Evolutionary conservation across 2,797 vertebrate species (phyloP), one percentile per base, ranked within the genome.

Genomic region (Erethizon dorsatum): DNA sequence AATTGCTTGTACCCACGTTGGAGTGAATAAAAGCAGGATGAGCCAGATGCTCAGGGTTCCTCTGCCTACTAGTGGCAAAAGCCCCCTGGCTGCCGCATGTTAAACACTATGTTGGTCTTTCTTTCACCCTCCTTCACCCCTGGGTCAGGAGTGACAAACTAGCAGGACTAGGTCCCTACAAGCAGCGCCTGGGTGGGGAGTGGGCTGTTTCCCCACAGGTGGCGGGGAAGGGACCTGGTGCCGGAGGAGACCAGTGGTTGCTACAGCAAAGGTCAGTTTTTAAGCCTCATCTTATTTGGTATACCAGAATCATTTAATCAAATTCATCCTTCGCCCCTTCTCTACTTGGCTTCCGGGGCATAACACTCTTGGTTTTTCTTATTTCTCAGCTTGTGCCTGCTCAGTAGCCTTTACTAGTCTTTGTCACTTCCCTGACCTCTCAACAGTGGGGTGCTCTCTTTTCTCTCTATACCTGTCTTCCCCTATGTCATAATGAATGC

Each of bases 221-320:
- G 33, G 65, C 37, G 37, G 37, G 37, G 37, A 41, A 41, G 37
- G 37, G 37, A 61, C 59, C 59, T 61, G 59, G 59, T 24, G 24
- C 59, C 22, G 24, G 26, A 28, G 59, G 9, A 26, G 26, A 61
- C 8, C 22, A 61, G 59, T 61, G 59, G 26, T 61, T 61, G 59
- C 59, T 28, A 61, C 3, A 61, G 26, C 59, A 9, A 28, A 86
- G 59, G 26, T 57, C 78, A 75, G 45, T 88, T 83, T 94, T 95
- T 47, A 90, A 78, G 56, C 6, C 33, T 90, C 18, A 83, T 45
- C 45, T 71, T 77, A 61, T 41, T n/a, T 67, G 20, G n/a, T 31
- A 69, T 45, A 6, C 65, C 59, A 94, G 69, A 83, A 80, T 90
- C 59, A 94, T 57, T 26, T 63, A 41, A 83, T 67, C 37, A 92